These are phyloP conservation scores for Acanthosepion esculentum DNA, from an alignment of 2,888 invertebrate species.

Conservation along the genomic window DNA sequence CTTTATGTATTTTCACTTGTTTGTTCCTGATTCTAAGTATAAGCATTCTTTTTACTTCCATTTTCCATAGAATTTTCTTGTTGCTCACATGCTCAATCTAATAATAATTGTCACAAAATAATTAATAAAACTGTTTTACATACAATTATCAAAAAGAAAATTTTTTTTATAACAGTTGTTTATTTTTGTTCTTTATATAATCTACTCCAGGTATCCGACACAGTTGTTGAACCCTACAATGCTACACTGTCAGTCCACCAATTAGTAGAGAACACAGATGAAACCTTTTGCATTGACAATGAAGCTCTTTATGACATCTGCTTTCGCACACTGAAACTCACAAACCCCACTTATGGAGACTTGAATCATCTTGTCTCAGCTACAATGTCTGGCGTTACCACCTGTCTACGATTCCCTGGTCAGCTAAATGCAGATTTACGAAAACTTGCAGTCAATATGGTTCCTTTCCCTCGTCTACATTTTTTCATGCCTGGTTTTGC, in stretches of 20 bases:
- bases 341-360: slow-evolving; percentile 88
- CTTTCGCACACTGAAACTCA: slow-evolving; percentile 87
- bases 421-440: slow-evolving; percentile 90
- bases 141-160: background rate
- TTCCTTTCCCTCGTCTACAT: slow-evolving; percentile 89
- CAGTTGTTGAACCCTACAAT: slow-evolving; percentile 82
- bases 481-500: slow-evolving; percentile 92
- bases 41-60: no score
- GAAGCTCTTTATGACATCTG: slow-evolving; percentile 91
- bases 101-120: no score
- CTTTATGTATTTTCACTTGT: no score
- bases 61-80: no score
- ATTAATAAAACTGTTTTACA: no score
- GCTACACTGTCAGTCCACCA: slow-evolving; percentile 82
- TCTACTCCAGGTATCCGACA: slow-evolving; percentile 82
- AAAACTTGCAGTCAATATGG: slow-evolving; percentile 83
- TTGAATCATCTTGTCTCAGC: slow-evolving; percentile 83
- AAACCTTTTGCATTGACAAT: slow-evolving; percentile 91
- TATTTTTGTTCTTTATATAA: background rate
- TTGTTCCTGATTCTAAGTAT: no score
- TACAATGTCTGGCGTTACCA: slow-evolving; percentile 79
- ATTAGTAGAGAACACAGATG: slow-evolving; percentile 89
- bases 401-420: slow-evolving; percentile 87
- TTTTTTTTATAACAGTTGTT: background rate
- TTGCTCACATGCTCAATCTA: no score